phyloP scores from a whole-genome alignment of 1,140 invertebrate genomes.

The Agrypnia vestita region DNA sequence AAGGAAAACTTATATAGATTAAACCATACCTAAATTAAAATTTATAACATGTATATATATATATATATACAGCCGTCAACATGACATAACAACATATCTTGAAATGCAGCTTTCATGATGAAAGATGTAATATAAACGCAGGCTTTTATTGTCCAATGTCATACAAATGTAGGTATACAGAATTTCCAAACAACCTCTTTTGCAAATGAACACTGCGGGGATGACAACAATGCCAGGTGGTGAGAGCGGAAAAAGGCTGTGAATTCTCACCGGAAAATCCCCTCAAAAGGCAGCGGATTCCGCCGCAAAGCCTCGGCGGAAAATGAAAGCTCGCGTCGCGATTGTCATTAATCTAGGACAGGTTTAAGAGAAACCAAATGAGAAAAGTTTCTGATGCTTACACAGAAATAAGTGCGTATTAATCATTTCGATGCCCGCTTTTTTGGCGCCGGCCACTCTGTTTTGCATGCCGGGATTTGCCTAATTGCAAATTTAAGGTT shows the following conservation, averaged over 20 bases:
- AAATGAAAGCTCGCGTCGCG: not conserved
- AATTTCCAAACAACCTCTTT: not conserved
- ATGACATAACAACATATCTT: no score
- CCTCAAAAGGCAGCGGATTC: constrained; percentile 13
- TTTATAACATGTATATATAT: no score
- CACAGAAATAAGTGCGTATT: constrained; percentile 27
- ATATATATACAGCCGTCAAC: no score
- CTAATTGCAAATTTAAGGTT: constrained; percentile 18
- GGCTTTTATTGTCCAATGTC: no score
- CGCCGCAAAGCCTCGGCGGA: not conserved
- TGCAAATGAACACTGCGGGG: constrained; percentile 17
- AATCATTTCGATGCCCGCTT: not conserved
- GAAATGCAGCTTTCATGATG: no score
- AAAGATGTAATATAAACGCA: no score
- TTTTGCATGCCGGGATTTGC: not conserved
- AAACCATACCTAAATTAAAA: no score
- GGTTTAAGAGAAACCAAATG: constrained; percentile 17
- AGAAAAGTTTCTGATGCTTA: constrained; percentile 30
- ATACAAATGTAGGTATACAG: no score
- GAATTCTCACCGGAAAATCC: constrained; percentile 22
- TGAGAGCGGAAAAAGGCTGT: constrained; percentile 18
- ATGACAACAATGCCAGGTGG: constrained; percentile 29
- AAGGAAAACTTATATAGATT: no score
- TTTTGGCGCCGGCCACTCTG: not conserved
- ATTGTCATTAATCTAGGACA: constrained; percentile 23